Percentiles rank a stretch among this genome's conserved stretches.
Evolutionary conservation across 2,113 vertebrate species (phyloP).

Genomic region (Xiphorhynchus elegans): DNA sequence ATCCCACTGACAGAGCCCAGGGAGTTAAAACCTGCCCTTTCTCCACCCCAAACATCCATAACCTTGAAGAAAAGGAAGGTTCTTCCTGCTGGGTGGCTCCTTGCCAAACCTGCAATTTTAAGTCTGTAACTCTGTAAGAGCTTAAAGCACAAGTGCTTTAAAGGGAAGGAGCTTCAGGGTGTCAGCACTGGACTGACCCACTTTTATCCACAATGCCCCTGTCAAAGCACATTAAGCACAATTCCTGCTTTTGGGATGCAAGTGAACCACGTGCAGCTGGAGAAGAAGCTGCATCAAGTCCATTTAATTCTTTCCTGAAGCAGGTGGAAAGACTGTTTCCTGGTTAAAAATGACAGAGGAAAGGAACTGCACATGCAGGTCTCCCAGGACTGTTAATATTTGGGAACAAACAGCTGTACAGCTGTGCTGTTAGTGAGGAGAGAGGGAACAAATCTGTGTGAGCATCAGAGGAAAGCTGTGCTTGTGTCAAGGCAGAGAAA

Average conservation of each 20-base stretch:
- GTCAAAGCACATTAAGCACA: background rate
- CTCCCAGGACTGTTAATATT: background rate
- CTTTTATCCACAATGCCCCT: background rate
- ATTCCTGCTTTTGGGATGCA: background rate
- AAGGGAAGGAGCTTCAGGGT: background rate
- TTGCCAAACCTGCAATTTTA: background rate
- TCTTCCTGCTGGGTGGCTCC: background rate
- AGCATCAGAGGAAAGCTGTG: background rate
- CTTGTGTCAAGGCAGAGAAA: background rate
- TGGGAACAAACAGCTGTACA: background rate
- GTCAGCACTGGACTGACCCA: constrained; percentile 33
- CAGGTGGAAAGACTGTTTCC: background rate
- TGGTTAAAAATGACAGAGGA: background rate
- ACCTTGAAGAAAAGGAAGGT: background rate
- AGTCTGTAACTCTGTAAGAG: background rate
- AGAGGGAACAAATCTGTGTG: background rate
- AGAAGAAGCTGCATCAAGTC: background rate
- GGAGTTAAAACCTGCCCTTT: background rate
- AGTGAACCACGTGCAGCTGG: background rate
- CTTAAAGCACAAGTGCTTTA: background rate
- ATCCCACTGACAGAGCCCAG: background rate
- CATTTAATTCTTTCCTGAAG: background rate
- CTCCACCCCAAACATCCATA: background rate
- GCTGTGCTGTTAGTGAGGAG: background rate
- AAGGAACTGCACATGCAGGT: background rate